These are phyloP conservation scores for Cheilosia impressa DNA, from an alignment of 2,888 invertebrate genomes.

Conservation along the genomic window DNA sequence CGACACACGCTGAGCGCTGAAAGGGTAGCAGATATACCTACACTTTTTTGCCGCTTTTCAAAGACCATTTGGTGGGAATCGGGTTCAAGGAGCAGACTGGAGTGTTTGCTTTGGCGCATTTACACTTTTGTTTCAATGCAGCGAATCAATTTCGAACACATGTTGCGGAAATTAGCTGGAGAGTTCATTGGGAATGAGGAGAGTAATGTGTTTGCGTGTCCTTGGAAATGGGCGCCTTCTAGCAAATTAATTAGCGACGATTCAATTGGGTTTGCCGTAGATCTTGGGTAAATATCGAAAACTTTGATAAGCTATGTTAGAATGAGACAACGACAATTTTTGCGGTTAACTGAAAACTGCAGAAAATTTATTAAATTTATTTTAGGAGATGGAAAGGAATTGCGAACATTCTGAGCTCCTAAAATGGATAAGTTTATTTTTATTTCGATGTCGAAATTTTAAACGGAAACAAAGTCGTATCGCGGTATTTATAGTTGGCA, in stretches of 20 bases:
- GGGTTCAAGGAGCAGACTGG: constrained; percentile 57
- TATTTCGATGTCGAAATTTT: no score
- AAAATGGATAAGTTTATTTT: no score
- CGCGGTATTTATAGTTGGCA: no score
- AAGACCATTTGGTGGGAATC: constrained; percentile 61
- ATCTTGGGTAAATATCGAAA: not conserved
- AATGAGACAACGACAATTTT: no score
- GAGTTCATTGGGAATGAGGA: not conserved
- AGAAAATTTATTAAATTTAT: no score
- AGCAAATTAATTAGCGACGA: constrained; percentile 45
- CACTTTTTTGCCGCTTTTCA: constrained; percentile 11
- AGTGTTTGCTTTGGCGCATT: constrained; percentile 47
- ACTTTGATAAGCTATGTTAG: not conserved
- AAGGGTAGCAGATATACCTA: constrained; percentile 7
- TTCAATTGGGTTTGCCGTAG: not conserved
- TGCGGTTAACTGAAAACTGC: no score
- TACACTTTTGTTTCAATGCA: constrained; percentile 42
- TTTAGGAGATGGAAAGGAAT: no score
- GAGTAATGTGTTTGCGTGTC: constrained; percentile 47
- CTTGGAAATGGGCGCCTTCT: constrained; percentile 31
- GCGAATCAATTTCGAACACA: constrained; percentile 70
- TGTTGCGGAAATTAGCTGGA: constrained; percentile 68
- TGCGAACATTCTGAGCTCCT: no score
- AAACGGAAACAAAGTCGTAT: no score
- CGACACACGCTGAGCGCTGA: constrained; percentile 30